phyloP scores from a whole-genome alignment of 2,888 invertebrate genomes.

The Xylota segnis region DNA sequence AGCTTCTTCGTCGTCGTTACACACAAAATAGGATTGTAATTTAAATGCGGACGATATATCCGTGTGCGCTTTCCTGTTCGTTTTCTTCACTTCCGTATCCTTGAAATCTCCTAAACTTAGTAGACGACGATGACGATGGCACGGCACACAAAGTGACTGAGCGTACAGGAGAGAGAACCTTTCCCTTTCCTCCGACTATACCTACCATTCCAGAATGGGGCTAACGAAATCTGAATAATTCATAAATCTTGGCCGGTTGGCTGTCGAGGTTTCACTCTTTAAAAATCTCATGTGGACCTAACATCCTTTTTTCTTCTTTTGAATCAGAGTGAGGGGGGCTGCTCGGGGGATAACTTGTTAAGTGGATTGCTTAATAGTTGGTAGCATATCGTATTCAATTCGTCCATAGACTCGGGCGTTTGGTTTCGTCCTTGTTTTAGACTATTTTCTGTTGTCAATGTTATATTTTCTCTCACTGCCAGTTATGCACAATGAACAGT shows the following conservation, averaged over 20 bases:
- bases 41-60: slow-evolving; percentile 68
- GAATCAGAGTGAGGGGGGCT: slow-evolving; percentile 15
- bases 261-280: slow-evolving; percentile 37
- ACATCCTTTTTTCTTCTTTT: slow-evolving; percentile 19
- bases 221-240: slow-evolving; percentile 67
- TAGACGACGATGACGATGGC: not conserved
- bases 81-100: slow-evolving; percentile 61
- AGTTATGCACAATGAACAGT: slow-evolving; percentile 35
- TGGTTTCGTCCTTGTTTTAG: slow-evolving; percentile 31
- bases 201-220: not conserved
- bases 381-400: slow-evolving; percentile 46
- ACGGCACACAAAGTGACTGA: not conserved
- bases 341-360: slow-evolving; percentile 54
- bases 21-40: slow-evolving; percentile 72
- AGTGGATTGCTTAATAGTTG: slow-evolving; percentile 67
- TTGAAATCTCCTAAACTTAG: slow-evolving; percentile 51
- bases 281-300: slow-evolving; percentile 53
- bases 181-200: not conserved
- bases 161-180: not conserved
- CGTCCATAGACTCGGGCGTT: slow-evolving; percentile 6
- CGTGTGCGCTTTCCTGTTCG: slow-evolving; percentile 60
- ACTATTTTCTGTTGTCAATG: slow-evolving; percentile 42
- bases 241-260: slow-evolving; percentile 62
- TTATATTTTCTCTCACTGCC: slow-evolving; percentile 34
- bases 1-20: slow-evolving; percentile 45